Percentiles rank a stretch among this genome's conserved stretches.
Conservation (phyloP, 2,113 vertebrate genomes). For the Seriola quinqueradiata region DNA sequence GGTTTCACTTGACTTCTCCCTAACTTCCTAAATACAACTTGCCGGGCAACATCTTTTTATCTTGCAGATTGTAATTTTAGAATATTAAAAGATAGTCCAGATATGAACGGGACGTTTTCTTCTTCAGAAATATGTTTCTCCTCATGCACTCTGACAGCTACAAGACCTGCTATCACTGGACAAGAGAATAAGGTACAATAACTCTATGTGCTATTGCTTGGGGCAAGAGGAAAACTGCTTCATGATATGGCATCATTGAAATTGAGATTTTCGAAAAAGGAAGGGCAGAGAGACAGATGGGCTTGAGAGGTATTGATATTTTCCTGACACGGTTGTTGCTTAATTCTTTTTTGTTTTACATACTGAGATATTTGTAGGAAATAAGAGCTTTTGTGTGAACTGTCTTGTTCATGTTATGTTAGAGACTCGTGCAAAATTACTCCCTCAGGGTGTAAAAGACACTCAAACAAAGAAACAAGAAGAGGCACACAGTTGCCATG, state of each 20-base stretch:
- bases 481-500: conserved; percentile 6
- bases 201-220: background rate
- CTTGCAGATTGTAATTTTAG: background rate
- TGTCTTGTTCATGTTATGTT: conserved; percentile 6
- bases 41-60: conserved; percentile 11
- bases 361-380: background rate
- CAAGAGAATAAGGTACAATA: conserved; percentile 19
- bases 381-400: conserved; percentile 7
- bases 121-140: conserved; percentile 6
- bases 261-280: conserved; percentile 1
- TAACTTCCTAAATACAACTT: background rate
- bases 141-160: conserved; percentile 43
- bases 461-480: conserved; percentile 34
- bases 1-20: background rate
- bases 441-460: background rate
- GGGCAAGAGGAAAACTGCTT: conserved; percentile 1
- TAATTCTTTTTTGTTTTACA: background rate
- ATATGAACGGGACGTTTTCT: conserved; percentile 9
- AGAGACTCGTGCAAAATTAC: background rate
- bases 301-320: background rate
- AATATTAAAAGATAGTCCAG: conserved; percentile 22
- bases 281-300: background rate
- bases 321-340: background rate
- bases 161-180: conserved; percentile 21
- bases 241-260: background rate